Conservation (phyloP, 2,888 invertebrate genomes). For the Phyto melanocephala region DNA sequence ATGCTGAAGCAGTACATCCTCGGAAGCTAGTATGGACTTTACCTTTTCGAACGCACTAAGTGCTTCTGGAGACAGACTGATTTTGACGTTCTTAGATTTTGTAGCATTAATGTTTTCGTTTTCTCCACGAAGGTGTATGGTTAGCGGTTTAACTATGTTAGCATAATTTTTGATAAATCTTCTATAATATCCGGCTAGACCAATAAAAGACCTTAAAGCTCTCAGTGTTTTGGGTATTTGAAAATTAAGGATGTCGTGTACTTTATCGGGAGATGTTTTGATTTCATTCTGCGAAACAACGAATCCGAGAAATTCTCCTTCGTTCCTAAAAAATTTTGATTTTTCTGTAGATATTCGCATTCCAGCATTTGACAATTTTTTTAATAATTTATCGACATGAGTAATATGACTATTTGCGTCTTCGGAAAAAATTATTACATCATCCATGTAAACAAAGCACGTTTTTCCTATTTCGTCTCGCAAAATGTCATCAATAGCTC, state of each 20-base stretch:
- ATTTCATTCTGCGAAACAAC: too few relatives aligned
- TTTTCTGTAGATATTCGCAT: constrained; percentile 31
- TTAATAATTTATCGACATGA: too few relatives aligned
- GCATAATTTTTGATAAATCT: constrained; percentile 44
- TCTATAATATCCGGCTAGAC: constrained; percentile 36
- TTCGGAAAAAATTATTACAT: too few relatives aligned
- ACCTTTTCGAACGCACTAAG: too few relatives aligned
- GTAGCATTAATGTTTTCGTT: neutral
- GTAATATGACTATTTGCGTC: too few relatives aligned
- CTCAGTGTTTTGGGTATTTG: constrained; percentile 32
- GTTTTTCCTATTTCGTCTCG: neutral
- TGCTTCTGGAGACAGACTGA: neutral
- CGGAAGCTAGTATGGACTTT: too few relatives aligned
- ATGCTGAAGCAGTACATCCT: too few relatives aligned
- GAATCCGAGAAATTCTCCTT: too few relatives aligned
- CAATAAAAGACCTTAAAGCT: constrained; percentile 37
- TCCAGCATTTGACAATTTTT: too few relatives aligned
- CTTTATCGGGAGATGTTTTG: too few relatives aligned
- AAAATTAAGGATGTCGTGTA: constrained; percentile 41
- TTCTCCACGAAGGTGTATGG: constrained; percentile 41
- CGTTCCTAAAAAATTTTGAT: constrained; percentile 17
- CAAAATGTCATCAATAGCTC: neutral
- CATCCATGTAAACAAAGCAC: too few relatives aligned
- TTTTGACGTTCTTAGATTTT: constrained; percentile 8
- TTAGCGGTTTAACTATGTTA: too few relatives aligned